Evolutionary conservation across 2,888 invertebrate genomes (phyloP), one percentile per base, ranked within the genome.

Genomic region (Caenorhabditis sulstoni): DNA sequence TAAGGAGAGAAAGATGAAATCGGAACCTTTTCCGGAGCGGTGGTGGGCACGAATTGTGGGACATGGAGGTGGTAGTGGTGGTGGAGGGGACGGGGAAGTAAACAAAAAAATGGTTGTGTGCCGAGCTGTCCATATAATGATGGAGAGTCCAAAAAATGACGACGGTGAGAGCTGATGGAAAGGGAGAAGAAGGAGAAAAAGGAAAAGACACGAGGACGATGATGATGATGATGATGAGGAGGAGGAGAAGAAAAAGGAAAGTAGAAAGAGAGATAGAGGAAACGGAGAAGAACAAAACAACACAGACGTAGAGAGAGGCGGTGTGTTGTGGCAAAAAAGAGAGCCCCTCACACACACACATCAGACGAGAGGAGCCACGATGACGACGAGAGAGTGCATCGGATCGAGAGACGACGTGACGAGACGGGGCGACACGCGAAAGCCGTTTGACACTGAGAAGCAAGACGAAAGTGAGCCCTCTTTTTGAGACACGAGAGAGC

Each of bases 91-190:
- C 11, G 41, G 14, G 41, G 41, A 41, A 23, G 52, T 52, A 52
- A 52, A 52, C 52, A 52, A 52, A 23, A 35, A 23, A 39, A 37
- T 55, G 35, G 37, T 37, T 57, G 57, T 57, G 66, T 29, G 11
- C 12, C 12, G 35, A 41, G 64, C 18, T 52, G 49, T 61, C 58
- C 52, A 44, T 29, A 67, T 62, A 70, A 70, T 55, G 62, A 70
- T 62, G 52, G 62, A 37, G 55, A 41, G 71, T 71, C 71, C 57
- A 62, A 62, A 71, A 64, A 71, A 64, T 62, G 55, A 49, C 37
- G 37, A 37, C 37, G 52, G 61, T 23, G 68, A 1, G 44, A 23
- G 44, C 12, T 20, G 41, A 44, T 22, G 41, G 14, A 45, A 11
- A 45, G 20, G 22, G n/a, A 20, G 20, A 16, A 22, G 50, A 14